Evolutionary conservation across 2,113 vertebrate genomes (phyloP).

Genomic region (Lepus europaeus): DNA sequence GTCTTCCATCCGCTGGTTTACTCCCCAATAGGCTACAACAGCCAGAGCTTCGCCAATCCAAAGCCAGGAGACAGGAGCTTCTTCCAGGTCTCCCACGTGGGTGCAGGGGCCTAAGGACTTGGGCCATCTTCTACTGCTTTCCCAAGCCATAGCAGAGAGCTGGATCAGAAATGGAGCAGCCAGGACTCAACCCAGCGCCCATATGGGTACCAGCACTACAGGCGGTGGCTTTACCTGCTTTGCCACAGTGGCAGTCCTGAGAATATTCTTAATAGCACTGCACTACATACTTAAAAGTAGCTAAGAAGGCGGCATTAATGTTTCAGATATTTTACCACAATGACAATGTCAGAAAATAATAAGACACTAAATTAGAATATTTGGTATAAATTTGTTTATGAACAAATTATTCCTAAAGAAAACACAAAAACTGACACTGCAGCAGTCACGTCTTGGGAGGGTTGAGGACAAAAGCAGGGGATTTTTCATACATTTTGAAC

Average conservation of each 20-base stretch:
- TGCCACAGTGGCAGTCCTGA: background rate
- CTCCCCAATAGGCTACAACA: no score
- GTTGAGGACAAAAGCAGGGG: background rate
- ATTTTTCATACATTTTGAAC: background rate
- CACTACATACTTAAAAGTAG: background rate
- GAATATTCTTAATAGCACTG: background rate
- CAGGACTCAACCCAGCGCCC: no score
- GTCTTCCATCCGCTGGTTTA: no score
- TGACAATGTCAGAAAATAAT: background rate
- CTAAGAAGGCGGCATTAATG: background rate
- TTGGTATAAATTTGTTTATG: background rate
- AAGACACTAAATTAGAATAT: background rate
- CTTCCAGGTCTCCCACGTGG: no score
- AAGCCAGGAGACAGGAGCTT: no score
- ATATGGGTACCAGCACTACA: no score
- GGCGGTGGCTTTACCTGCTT: no score
- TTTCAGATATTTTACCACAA: background rate
- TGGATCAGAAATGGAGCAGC: no score
- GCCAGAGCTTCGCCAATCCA: no score
- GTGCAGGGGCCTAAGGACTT: no score
- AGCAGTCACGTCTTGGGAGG: background rate
- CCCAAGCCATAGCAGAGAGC: no score
- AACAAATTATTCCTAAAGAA: background rate
- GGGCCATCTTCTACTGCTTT: no score
- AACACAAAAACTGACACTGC: background rate